Percentiles rank a stretch among this genome's conserved stretches.
phyloP scores from a whole-genome alignment of 2,888 invertebrate genomes.

The Tiliacea aurago region DNA sequence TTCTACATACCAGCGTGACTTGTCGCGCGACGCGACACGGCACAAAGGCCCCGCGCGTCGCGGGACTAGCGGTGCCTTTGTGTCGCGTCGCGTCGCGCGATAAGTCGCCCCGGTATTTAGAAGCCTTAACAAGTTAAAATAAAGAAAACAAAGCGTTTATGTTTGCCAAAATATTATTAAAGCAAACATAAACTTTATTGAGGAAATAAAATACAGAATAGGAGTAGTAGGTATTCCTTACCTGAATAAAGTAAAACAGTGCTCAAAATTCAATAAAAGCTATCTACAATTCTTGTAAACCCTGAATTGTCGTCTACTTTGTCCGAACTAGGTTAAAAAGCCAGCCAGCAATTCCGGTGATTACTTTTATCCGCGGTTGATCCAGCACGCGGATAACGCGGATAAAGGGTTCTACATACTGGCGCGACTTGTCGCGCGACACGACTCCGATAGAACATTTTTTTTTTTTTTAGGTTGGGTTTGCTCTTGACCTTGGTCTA shows the following conservation, averaged over 20 bases:
- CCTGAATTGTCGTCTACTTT: background rate
- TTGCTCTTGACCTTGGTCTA: too few relatives aligned
- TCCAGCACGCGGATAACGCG: conserved; percentile 18
- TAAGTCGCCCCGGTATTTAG: too few relatives aligned
- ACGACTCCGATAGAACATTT: too few relatives aligned
- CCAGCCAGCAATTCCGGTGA: conserved; percentile 32
- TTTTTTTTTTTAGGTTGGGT: too few relatives aligned
- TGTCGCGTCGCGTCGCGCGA: too few relatives aligned
- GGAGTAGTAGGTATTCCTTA: background rate
- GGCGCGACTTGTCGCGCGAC: too few relatives aligned
- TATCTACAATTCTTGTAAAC: conserved; percentile 9
- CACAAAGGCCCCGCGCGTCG: too few relatives aligned
- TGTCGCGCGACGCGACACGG: too few relatives aligned
- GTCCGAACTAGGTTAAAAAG: conserved; percentile 26
- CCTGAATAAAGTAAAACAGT: background rate
- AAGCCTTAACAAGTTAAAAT: background rate
- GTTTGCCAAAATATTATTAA: too few relatives aligned
- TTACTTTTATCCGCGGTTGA: conserved; percentile 31
- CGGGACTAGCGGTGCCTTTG: too few relatives aligned
- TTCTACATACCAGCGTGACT: too few relatives aligned
- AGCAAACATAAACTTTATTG: background rate
- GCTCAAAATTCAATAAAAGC: conserved; percentile 1
- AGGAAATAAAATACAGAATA: background rate
- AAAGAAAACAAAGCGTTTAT: background rate
- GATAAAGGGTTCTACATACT: too few relatives aligned